These are phyloP conservation scores for Glaucidium brasilianum DNA, from an alignment of 2,113 vertebrate species.

Conservation along the genomic window DNA sequence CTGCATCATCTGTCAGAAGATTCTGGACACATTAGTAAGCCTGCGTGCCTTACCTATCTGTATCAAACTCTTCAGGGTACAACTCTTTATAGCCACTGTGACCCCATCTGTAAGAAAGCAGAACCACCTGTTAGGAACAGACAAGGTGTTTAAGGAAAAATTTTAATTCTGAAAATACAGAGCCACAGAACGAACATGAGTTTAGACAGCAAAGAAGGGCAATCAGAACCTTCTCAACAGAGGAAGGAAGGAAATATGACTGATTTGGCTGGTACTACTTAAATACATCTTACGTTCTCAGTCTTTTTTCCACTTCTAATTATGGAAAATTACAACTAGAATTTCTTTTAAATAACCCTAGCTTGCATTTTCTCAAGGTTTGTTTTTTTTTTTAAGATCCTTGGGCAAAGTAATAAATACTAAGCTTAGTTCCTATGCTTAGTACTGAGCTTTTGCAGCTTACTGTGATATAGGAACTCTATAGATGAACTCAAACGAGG, in stretches of 20 bases:
- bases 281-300: neutral
- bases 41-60: constrained; percentile 80
- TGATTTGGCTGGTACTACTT: neutral
- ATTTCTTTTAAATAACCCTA: neutral
- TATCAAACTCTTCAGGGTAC: constrained; percentile 94
- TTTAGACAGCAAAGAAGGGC: neutral
- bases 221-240: neutral
- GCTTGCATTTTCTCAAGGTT: neutral
- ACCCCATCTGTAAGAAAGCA: constrained; percentile 81
- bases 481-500: neutral
- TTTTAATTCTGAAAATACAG: neutral
- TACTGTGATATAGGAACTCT: neutral
- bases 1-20: neutral
- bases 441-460: neutral
- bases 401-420: neutral
- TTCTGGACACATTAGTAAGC: neutral
- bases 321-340: neutral
- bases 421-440: neutral
- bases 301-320: neutral
- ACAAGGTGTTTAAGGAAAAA: neutral
- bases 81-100: constrained; percentile 98
- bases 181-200: neutral
- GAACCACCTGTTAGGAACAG: neutral
- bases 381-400: neutral
- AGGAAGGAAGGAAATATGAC: neutral